Percentiles rank a stretch among this genome's conserved stretches.
Evolutionary conservation across 2,797 vertebrate species (phyloP).

Genomic region (Myripristis jacobus): DNA sequence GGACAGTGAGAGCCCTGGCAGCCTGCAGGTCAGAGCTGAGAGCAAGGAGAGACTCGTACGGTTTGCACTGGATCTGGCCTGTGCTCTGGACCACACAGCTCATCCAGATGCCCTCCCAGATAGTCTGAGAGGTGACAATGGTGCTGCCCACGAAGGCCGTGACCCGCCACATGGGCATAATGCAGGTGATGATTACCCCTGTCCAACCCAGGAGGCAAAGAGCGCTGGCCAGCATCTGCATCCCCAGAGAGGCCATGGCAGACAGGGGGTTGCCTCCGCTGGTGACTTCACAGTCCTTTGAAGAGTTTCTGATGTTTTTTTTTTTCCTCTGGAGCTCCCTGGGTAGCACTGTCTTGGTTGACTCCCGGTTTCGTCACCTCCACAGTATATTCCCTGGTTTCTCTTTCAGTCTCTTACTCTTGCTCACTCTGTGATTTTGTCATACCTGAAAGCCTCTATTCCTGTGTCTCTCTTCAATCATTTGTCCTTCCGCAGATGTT

Average conservation of each 20-base stretch:
- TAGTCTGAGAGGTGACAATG: constrained; percentile 81
- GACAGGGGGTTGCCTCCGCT: neutral
- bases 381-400: neutral
- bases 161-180: constrained; percentile 85
- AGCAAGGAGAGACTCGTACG: constrained; percentile 81
- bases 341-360: neutral
- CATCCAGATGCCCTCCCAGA: constrained; percentile 89
- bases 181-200: constrained; percentile 75
- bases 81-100: constrained; percentile 83
- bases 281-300: constrained; percentile 3
- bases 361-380: neutral
- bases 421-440: constrained; percentile 16
- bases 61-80: constrained; percentile 81
- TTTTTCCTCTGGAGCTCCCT: constrained; percentile 7
- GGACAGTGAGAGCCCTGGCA: constrained; percentile 77
- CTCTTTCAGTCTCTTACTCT: constrained; percentile 14
- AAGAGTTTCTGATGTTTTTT: neutral
- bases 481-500: constrained; percentile 9
- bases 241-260: constrained; percentile 80
- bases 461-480: neutral
- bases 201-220: constrained; percentile 83
- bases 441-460: constrained; percentile 21
- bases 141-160: constrained; percentile 83
- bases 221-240: constrained; percentile 81
- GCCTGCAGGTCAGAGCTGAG: constrained; percentile 80